Evolutionary conservation across 1,140 invertebrate genomes (phyloP), one percentile per base, ranked within the genome.

Genomic region (Aplysia californica): DNA sequence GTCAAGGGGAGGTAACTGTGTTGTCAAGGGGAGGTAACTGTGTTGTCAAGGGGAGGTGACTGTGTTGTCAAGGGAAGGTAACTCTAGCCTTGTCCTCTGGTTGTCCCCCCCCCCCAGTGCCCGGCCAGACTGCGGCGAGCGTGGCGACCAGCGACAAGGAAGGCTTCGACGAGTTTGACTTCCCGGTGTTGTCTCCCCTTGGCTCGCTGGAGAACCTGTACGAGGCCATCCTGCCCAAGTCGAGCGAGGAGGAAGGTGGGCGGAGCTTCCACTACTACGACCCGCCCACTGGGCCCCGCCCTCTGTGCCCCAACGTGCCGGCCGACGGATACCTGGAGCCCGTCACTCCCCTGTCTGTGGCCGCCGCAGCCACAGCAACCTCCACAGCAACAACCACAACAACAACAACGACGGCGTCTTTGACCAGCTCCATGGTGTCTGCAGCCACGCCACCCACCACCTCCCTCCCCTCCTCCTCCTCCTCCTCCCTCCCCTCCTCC

Each of bases 161-260:
- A 59, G 82, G 80, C 31, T 76, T 78, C 55, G 81, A 83, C 35
- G 81, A 83, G 38, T 79, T 82, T 75, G 80, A 83, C 70, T 79
- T 79, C 66, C 80, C 83, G 41, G 81, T 83, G 23, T 75, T 87
- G 33, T 87, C 86, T 44, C 86, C 86, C 21, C 77, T 84, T 38
- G 86, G 84, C 0, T 86, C 86, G 0, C 67, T 87, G 26, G 86
- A 87, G 26, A 87, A 87, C 56, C 70, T 87, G 44, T 87, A 87
- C 44, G 86, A 87, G 76, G 81, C 85, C 31, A 87, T 87, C 41
- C 80, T 83, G 6, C 82, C 83, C 3, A 85, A 85, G 58, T 79
- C 78, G 1, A 39, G 41, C 2, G 61, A 59, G 3, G 29, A 1
- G 21, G 78, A 77, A 1, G 50, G 55, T 2, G 61, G 67, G 5